Percentiles rank a stretch among this genome's conserved stretches.
Evolutionary conservation across 2,797 vertebrate genomes (phyloP).

Genomic region (Manis pentadactyla): DNA sequence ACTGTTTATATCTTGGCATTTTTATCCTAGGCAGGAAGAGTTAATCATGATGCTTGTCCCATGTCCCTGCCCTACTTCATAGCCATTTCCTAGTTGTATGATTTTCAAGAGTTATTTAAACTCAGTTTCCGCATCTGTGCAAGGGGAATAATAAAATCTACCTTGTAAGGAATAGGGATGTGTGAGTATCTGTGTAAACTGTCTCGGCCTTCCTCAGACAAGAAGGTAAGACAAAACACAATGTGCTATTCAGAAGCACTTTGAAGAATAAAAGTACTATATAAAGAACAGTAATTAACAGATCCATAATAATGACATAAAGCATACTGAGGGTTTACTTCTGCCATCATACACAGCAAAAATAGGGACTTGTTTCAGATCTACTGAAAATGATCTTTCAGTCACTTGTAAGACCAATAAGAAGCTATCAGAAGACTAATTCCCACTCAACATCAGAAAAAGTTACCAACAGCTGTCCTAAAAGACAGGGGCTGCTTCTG

Average conservation of each 20-base stretch:
- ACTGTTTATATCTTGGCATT: too few relatives aligned
- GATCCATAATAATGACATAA: not conserved
- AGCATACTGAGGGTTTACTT: not conserved
- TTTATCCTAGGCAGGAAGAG: too few relatives aligned
- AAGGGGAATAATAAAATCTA: not conserved
- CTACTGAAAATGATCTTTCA: slow-evolving; percentile 8
- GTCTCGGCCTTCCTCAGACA: not conserved
- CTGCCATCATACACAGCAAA: not conserved
- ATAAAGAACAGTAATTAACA: not conserved
- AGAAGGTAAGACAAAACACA: slow-evolving; percentile 24
- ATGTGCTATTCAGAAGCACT: not conserved
- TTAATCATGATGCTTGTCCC: too few relatives aligned
- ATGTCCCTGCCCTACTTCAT: too few relatives aligned
- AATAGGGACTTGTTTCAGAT: not conserved
- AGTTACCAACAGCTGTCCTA: not conserved
- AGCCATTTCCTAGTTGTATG: not conserved
- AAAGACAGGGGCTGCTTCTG: slow-evolving; percentile 6
- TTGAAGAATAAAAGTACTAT: not conserved
- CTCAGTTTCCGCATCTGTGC: not conserved
- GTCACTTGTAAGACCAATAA: slow-evolving; percentile 6
- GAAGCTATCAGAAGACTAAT: slow-evolving; percentile 40
- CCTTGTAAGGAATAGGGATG: not conserved
- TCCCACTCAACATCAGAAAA: not conserved
- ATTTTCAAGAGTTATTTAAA: slow-evolving; percentile 35
- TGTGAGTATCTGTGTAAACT: not conserved